phyloP scores from a whole-genome alignment of 2,797 vertebrate species.

The Coccyzus lansbergi region DNA sequence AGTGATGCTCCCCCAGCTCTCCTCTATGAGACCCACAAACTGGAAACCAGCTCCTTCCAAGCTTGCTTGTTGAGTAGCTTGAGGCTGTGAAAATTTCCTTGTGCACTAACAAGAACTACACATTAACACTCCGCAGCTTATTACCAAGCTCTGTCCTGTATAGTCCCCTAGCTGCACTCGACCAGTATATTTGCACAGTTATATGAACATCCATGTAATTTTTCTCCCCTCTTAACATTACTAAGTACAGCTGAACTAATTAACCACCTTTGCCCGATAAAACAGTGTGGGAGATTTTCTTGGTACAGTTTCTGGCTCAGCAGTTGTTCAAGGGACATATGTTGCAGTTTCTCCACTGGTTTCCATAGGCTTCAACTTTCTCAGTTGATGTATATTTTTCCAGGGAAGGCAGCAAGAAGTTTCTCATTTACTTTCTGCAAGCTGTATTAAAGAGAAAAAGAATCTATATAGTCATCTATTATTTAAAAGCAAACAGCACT shows the following conservation, averaged over 20 bases:
- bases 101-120: not conserved
- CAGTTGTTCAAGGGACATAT: not conserved
- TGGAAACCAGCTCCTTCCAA: not conserved
- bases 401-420: not conserved
- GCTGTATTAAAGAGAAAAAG: not conserved
- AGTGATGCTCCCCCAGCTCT: not conserved
- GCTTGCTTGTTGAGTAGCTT: not conserved
- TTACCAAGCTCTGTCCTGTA: not conserved
- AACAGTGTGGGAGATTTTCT: not conserved
- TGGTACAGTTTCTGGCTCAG: not conserved
- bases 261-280: not conserved
- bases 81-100: not conserved
- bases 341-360: not conserved
- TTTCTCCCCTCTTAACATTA: not conserved
- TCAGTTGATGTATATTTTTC: not conserved
- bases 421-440: not conserved
- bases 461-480: not conserved
- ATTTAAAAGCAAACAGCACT: not conserved
- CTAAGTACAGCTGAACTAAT: not conserved
- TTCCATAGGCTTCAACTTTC: not conserved
- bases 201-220: accelerated
- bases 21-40: not conserved
- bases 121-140: not conserved
- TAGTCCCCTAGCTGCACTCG: not conserved
- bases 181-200: not conserved